These are phyloP conservation scores for Phylloscopus collybita DNA, from an alignment of 2,797 vertebrate species.

Conservation along the genomic window DNA sequence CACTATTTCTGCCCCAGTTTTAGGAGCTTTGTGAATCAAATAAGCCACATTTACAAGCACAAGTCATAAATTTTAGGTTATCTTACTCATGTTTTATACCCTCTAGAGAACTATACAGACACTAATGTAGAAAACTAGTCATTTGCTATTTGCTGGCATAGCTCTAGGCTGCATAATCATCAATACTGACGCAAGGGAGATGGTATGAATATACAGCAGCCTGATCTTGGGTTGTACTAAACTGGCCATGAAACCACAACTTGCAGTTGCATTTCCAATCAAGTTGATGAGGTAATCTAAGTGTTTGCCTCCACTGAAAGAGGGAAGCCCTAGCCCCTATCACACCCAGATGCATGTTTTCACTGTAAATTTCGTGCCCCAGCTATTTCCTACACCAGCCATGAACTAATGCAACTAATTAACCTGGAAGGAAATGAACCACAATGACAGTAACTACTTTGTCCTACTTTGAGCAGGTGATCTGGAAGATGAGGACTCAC, in stretches of 20 bases:
- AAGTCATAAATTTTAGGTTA: background rate
- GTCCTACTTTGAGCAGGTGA: background rate
- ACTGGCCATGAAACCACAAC: background rate
- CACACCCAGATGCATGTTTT: background rate
- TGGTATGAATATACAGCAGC: background rate
- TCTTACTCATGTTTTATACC: background rate
- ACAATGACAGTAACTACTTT: background rate
- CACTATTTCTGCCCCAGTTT: background rate
- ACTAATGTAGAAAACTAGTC: background rate
- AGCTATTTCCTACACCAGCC: background rate
- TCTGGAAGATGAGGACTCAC: background rate
- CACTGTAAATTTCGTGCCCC: background rate
- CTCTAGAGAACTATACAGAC: background rate
- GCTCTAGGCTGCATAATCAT: background rate
- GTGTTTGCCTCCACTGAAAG: background rate
- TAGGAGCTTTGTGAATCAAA: background rate
- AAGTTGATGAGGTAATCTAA: background rate
- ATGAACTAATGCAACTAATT: background rate
- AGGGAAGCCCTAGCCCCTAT: background rate
- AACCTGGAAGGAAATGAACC: background rate
- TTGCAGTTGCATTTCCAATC: background rate
- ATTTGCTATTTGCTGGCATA: background rate
- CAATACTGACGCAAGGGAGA: background rate
- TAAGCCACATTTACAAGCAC: background rate
- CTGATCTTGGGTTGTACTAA: background rate